Conservation (phyloP, 1,140 invertebrate species). For the Cecropterus lyciades region DNA sequence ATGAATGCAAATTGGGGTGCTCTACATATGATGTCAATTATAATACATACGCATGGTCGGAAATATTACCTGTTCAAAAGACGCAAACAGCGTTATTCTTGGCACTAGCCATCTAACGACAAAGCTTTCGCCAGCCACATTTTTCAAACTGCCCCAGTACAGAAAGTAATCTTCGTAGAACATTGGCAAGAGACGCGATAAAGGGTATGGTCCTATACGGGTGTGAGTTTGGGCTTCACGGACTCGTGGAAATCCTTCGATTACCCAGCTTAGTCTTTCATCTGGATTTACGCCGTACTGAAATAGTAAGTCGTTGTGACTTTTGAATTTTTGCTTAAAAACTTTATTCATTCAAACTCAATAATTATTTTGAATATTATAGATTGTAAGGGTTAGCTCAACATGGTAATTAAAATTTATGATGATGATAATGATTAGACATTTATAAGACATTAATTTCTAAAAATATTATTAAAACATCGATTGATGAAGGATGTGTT, state of each 20-base stretch:
- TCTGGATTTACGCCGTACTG: conserved; percentile 84
- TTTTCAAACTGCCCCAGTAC: conserved; percentile 86
- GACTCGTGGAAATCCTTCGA: conserved; percentile 80
- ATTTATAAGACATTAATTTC: too few relatives aligned
- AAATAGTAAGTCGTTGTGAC: conserved; percentile 29
- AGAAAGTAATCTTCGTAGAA: conserved; percentile 87
- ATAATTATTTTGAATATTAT: too few relatives aligned
- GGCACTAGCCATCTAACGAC: conserved; percentile 67
- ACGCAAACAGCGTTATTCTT: conserved; percentile 56
- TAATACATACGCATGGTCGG: too few relatives aligned
- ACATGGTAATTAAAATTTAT: too few relatives aligned
- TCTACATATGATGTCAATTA: too few relatives aligned
- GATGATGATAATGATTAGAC: too few relatives aligned
- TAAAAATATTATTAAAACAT: too few relatives aligned
- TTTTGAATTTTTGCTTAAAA: too few relatives aligned
- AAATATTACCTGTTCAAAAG: conserved; percentile 60
- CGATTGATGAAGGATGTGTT: too few relatives aligned
- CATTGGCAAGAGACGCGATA: conserved; percentile 83
- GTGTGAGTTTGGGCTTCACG: conserved; percentile 79
- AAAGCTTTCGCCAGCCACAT: conserved; percentile 49
- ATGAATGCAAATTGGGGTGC: too few relatives aligned
- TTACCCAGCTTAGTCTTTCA: conserved; percentile 76
- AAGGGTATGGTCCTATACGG: conserved; percentile 74
- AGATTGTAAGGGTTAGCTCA: too few relatives aligned
- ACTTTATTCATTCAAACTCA: too few relatives aligned